Conservation (phyloP, 2,113 vertebrate genomes). For the Terrapene triunguis region DNA sequence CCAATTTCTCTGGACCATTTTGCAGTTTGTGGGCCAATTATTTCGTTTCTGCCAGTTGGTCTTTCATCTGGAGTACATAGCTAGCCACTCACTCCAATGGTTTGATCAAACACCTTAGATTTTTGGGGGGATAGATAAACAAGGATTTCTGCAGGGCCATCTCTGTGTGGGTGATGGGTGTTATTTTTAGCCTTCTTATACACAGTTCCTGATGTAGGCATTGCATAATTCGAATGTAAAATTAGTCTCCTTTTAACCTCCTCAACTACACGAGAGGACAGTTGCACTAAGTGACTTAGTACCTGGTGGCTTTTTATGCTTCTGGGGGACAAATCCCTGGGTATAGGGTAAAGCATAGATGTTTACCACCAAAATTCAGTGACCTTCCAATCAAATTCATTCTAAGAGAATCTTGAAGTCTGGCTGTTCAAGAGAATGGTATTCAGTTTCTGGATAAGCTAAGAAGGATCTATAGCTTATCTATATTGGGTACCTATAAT, state of each 20-base stretch:
- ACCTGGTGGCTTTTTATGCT: not conserved
- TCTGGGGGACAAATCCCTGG: not conserved
- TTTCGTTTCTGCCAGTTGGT: not conserved
- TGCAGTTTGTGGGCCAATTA: rapidly evolving
- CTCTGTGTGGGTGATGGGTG: not conserved
- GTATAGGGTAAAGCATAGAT: not conserved
- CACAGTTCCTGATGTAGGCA: not conserved
- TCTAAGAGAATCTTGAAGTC: not conserved
- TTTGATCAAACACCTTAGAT: not conserved
- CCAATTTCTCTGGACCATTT: not conserved
- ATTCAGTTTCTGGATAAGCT: not conserved
- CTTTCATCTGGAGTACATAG: not conserved
- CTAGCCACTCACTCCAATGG: rapidly evolving
- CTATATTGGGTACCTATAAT: not conserved
- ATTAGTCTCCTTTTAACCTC: rapidly evolving
- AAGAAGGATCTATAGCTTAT: not conserved
- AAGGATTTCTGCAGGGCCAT: not conserved
- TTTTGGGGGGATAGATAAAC: not conserved
- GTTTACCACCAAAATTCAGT: not conserved
- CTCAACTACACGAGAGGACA: not conserved
- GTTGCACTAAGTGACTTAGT: not conserved
- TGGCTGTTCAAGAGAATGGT: not conserved
- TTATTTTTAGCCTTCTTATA: not conserved
- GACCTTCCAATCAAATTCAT: not conserved
- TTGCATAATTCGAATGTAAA: not conserved